phyloP scores from a whole-genome alignment of 2,797 vertebrate genomes.

The Sarcoramphus papa region DNA sequence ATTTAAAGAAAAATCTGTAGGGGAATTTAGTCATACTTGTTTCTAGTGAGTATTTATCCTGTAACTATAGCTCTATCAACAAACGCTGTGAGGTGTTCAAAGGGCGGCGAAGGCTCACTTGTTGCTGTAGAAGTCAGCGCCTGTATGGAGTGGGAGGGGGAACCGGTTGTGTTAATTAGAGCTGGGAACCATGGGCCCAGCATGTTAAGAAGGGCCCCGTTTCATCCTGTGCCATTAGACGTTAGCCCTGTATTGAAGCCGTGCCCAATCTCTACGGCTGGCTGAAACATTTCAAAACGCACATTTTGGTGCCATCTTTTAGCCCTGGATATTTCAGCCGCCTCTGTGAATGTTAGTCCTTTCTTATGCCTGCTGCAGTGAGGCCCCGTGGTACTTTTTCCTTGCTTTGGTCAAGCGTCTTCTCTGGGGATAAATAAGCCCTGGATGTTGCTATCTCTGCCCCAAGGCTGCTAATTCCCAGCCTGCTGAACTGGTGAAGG shows the following conservation, averaged over 20 bases:
- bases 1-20: neutral
- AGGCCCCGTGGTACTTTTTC: neutral
- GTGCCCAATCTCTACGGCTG: neutral
- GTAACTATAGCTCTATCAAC: neutral
- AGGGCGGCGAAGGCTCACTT: neutral
- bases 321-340: neutral
- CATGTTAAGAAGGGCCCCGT: neutral
- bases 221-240: neutral
- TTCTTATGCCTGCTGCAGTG: neutral
- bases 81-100: neutral
- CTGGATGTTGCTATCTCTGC: neutral
- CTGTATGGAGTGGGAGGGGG: neutral
- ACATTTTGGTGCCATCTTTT: neutral
- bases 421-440: neutral
- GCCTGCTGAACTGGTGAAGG: neutral
- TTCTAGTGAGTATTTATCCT: neutral
- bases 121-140: neutral
- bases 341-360: neutral
- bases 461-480: neutral
- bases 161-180: neutral
- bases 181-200: neutral
- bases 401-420: neutral
- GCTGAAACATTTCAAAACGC: neutral
- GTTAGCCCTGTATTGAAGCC: neutral
- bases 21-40: neutral